These are phyloP conservation scores for Palloptera scutellata DNA, from an alignment of 2,888 invertebrate species.

Conservation along the genomic window DNA sequence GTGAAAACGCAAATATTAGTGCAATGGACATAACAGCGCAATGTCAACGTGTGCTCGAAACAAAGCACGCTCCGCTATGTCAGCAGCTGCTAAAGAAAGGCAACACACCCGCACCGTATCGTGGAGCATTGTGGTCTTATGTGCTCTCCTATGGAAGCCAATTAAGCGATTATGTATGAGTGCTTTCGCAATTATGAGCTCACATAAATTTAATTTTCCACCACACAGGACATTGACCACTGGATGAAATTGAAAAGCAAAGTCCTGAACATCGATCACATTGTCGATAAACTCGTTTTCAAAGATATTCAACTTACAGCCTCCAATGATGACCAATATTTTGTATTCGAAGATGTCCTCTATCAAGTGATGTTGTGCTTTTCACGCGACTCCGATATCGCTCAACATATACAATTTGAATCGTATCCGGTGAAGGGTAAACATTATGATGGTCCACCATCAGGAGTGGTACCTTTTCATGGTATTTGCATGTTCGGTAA, in stretches of 20 bases:
- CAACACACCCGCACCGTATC: slow-evolving; percentile 67
- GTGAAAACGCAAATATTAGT: slow-evolving; percentile 44
- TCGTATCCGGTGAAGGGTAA: slow-evolving; percentile 57
- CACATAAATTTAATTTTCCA: slow-evolving; percentile 3
- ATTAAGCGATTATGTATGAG: slow-evolving; percentile 62
- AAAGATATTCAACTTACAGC: slow-evolving; percentile 96
- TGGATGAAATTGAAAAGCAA: slow-evolving; percentile 82
- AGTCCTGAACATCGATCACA: slow-evolving; percentile 87
- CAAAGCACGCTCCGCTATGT: slow-evolving; percentile 85
- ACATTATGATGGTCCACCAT: slow-evolving; percentile 75
- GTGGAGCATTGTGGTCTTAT: slow-evolving; percentile 86
- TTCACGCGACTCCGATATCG: slow-evolving; percentile 84
- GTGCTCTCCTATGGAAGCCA: slow-evolving; percentile 78
- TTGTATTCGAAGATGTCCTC: slow-evolving; percentile 94
- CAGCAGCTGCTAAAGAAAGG: slow-evolving; percentile 85
- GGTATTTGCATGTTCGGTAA: slow-evolving; percentile 97
- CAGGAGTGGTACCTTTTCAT: slow-evolving; percentile 94
- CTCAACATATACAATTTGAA: slow-evolving; percentile 74
- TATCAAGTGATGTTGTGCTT: slow-evolving; percentile 94
- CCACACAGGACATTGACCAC: slow-evolving; percentile 72
- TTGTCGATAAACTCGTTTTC: slow-evolving; percentile 93
- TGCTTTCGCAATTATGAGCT: background rate
- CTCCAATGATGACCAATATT: slow-evolving; percentile 97
- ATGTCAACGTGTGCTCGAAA: slow-evolving; percentile 80
- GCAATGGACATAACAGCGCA: slow-evolving; percentile 71